phyloP scores from a whole-genome alignment of 53 echinoderm and acorn worm species.

The Crossaster papposus region DNA sequence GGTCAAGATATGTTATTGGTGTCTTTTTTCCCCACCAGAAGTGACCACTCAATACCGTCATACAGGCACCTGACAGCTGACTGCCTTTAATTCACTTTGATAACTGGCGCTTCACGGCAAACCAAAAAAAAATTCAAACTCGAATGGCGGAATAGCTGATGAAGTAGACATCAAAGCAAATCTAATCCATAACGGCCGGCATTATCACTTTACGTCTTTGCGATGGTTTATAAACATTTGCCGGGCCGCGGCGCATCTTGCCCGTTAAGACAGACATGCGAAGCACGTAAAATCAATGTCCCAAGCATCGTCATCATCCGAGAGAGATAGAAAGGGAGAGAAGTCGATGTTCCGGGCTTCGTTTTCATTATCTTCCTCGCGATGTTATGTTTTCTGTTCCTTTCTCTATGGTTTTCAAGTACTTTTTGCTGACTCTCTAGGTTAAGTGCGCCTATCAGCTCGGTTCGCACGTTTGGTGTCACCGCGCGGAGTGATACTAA shows the following conservation, averaged over 20 bases:
- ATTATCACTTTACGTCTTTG: neutral
- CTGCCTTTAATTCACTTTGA: constrained; percentile 11
- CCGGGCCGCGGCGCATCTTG: neutral
- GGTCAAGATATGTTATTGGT: neutral
- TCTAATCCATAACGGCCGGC: neutral
- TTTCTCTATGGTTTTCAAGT: too few species aligned
- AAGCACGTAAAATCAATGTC: constrained; percentile 46
- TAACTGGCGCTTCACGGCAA: neutral
- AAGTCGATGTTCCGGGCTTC: neutral
- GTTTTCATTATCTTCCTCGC: neutral
- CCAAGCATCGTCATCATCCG: constrained; percentile 10
- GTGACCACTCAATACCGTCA: neutral
- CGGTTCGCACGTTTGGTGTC: neutral
- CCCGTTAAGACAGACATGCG: constrained; percentile 15
- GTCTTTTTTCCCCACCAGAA: neutral
- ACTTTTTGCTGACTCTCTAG: neutral
- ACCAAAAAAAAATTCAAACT: neutral
- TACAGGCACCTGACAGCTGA: constrained; percentile 27
- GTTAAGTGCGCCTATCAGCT: neutral
- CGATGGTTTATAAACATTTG: constrained; percentile 33
- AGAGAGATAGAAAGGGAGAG: neutral
- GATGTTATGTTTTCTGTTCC: constrained; percentile 6
- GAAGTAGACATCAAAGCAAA: neutral
- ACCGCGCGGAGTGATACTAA: neutral
- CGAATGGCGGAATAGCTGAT: constrained; percentile 9